Evolutionary conservation across 2,113 vertebrate genomes (phyloP).

Genomic region (Laticauda colubrina): DNA sequence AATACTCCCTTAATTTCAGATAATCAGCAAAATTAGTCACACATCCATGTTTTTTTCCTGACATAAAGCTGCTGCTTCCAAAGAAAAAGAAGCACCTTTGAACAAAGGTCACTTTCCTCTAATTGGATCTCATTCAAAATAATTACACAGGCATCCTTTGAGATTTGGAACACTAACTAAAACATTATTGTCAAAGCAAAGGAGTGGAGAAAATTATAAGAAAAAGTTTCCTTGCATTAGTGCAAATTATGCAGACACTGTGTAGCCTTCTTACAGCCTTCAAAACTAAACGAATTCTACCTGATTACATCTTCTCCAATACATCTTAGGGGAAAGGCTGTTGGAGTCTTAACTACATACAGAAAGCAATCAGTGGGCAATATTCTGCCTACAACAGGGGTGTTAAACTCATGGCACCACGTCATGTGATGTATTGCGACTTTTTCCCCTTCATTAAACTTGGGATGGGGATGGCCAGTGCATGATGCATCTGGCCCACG

Average conservation of each 20-base stretch:
- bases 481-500: no score
- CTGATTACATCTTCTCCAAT: not conserved
- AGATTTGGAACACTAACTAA: not conserved
- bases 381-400: not conserved
- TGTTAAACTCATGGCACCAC: no score
- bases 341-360: not conserved
- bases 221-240: not conserved
- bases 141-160: not conserved
- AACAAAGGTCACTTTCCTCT: not conserved
- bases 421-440: no score
- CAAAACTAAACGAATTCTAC: not conserved
- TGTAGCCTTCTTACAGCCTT: not conserved
- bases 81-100: not conserved
- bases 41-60: not conserved
- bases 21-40: not conserved
- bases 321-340: not conserved
- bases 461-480: no score
- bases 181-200: not conserved
- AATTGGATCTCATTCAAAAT: not conserved
- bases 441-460: no score
- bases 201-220: not conserved
- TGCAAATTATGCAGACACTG: not conserved
- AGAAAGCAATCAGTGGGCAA: not conserved
- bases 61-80: fast-evolving
- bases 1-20: not conserved